A percentile compares a stretch with the other conserved stretches of the same genome.
phyloP scores from a whole-genome alignment of 2,797 vertebrate species.

The Anniella stebbinsi region DNA sequence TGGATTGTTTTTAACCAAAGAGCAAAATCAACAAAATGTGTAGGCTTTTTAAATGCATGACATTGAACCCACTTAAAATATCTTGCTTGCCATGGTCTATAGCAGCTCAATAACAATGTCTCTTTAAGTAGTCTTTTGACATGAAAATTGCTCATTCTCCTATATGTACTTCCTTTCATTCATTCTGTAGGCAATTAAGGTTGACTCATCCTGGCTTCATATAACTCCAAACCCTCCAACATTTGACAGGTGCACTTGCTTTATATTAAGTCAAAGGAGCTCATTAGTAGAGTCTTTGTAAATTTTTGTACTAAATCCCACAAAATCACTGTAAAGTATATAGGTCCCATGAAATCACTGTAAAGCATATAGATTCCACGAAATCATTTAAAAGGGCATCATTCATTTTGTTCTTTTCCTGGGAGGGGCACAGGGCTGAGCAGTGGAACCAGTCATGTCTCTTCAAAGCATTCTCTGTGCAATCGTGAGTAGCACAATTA shows the following conservation, averaged over 20 bases:
- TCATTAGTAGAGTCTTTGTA: neutral
- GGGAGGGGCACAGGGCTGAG: neutral
- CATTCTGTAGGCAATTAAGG: neutral
- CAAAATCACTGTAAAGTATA: neutral
- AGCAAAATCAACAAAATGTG: constrained; percentile 4
- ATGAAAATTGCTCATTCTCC: constrained; percentile 2
- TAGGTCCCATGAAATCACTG: neutral
- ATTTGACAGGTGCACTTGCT: constrained; percentile 1
- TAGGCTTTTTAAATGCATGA: neutral
- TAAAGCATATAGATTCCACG: neutral
- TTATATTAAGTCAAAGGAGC: constrained; percentile 4
- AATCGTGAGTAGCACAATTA: neutral
- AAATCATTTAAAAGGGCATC: neutral
- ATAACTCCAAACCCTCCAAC: neutral
- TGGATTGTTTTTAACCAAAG: neutral
- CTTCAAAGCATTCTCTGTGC: neutral
- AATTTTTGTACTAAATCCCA: neutral
- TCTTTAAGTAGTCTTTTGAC: neutral
- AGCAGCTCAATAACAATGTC: constrained; percentile 29
- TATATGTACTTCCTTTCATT: neutral
- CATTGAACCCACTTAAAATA: constrained; percentile 4
- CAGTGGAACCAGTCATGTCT: too few relatives aligned
- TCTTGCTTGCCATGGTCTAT: constrained; percentile 11
- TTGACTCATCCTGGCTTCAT: neutral
- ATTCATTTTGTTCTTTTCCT: neutral